A percentile compares a stretch with the other conserved stretches of the same genome.
phyloP scores from a whole-genome alignment of 2,797 vertebrate species.

The Myotis vivesi region DNA sequence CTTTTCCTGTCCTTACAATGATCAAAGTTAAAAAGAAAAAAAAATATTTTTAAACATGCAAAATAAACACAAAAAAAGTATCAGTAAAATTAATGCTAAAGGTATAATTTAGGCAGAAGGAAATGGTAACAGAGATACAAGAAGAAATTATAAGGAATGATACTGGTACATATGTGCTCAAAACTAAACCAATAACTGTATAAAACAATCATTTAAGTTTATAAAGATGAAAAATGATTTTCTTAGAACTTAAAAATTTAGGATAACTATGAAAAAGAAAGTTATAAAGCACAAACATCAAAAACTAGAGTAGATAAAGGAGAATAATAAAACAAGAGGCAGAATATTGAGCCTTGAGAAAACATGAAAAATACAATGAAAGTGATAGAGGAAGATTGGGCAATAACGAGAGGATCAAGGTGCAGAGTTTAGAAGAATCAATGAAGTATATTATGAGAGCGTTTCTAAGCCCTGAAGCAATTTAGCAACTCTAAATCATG shows the following conservation, averaged over 20 bases:
- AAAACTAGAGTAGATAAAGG: background rate
- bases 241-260: background rate
- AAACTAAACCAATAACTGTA: background rate
- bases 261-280: background rate
- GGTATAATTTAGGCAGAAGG: background rate
- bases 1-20: background rate
- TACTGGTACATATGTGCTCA: background rate
- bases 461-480: background rate
- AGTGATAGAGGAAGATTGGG: background rate
- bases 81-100: background rate
- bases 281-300: background rate
- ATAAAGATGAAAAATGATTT: background rate
- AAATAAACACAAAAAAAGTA: background rate
- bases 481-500: background rate
- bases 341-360: background rate
- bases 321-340: background rate
- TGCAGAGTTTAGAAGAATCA: background rate
- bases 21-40: background rate
- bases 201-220: background rate
- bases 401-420: background rate
- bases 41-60: background rate
- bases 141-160: background rate
- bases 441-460: rapidly evolving
- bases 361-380: background rate
- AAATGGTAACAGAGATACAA: background rate